Evolutionary conservation across 1,140 invertebrate species (phyloP), one percentile per base, ranked within the genome.

Genomic region (Zaprionus gabonicus): DNA sequence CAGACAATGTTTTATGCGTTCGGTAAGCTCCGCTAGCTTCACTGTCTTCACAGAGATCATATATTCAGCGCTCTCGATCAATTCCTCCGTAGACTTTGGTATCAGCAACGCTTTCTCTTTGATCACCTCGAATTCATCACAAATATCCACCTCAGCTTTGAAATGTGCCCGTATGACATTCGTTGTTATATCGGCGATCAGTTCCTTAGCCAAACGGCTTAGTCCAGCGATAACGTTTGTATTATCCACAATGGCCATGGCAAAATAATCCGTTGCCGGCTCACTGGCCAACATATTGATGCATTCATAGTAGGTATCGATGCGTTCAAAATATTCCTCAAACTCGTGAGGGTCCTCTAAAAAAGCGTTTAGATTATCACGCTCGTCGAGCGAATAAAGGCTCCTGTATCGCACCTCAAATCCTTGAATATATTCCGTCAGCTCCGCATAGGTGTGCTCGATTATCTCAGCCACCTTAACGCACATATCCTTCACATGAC

Each of bases 31-130:
- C 80, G 94, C 93, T 80, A 97, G 93, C 53, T 95, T 93, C 34
- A 93, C 93, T 46, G 95, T 95, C 80, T 95, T 94, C 1, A 94
- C 95, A 56, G 94, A 92, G 60, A 95, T 93, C 93, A 95, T 96
- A 82, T 95, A 96, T 60, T 95, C 93, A 1, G 95, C 95, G 87
- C 94, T 93, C 76, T 95, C 95, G n/a, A 97, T 93, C 31, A 97
- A 93, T 85, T 97, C 95, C 77, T 95, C 95, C 0, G 96, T 96
- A 28, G 95, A 95, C 73, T 93, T 93, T 2, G 96, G 96, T 82
- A 95, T 94, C 74, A 94, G 94, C 2, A 96, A 82, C 4, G 95
- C 95, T 73, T 91, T 94, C 25, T 91, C 87, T 74, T 94, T 94
- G 46, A 96, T 94, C 25, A 93, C 93, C 92, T 96, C 94, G 80